phyloP scores from a whole-genome alignment of 1,140 invertebrate genomes.

The Anadara kagoshimensis region DNA sequence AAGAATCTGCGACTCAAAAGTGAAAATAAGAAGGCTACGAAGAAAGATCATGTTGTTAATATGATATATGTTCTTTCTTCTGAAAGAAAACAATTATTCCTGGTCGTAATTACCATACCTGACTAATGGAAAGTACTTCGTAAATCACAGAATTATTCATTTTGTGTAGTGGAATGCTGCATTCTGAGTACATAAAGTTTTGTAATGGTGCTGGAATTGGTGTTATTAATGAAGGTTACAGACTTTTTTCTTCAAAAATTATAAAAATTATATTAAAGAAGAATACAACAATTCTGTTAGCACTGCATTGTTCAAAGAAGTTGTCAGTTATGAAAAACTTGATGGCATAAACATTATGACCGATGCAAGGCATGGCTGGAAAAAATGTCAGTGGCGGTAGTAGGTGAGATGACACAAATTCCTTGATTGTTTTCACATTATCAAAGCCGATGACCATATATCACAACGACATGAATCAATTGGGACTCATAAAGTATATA shows the following conservation, averaged over 20 bases:
- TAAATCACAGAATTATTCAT: not conserved
- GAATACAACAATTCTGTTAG: too few species aligned
- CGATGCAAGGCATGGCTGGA: constrained; percentile 24
- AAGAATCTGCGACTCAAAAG: constrained; percentile 4
- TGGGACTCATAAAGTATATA: constrained; percentile 8
- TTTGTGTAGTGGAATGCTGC: not conserved
- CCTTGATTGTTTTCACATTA: constrained; percentile 8
- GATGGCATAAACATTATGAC: constrained; percentile 14
- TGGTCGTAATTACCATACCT: not conserved
- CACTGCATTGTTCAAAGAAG: too few species aligned
- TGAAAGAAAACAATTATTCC: not conserved
- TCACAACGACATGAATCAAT: constrained; percentile 17
- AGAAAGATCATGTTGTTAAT: constrained; percentile 14
- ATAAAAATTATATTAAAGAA: too few species aligned
- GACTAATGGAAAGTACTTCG: not conserved
- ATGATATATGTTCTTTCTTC: not conserved
- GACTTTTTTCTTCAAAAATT: too few species aligned
- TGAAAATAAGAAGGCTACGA: constrained; percentile 1
- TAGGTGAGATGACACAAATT: constrained; percentile 26
- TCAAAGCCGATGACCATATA: not conserved
- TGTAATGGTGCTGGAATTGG: not conserved
- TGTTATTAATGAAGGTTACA: too few species aligned
- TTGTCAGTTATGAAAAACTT: constrained; percentile 16
- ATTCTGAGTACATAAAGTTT: not conserved
- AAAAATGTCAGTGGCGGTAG: constrained; percentile 25